Percentiles rank a stretch among this genome's conserved stretches.
These are phyloP conservation scores for Chirona hameri DNA, from an alignment of 2,888 invertebrate species.

Conservation along the genomic window DNA sequence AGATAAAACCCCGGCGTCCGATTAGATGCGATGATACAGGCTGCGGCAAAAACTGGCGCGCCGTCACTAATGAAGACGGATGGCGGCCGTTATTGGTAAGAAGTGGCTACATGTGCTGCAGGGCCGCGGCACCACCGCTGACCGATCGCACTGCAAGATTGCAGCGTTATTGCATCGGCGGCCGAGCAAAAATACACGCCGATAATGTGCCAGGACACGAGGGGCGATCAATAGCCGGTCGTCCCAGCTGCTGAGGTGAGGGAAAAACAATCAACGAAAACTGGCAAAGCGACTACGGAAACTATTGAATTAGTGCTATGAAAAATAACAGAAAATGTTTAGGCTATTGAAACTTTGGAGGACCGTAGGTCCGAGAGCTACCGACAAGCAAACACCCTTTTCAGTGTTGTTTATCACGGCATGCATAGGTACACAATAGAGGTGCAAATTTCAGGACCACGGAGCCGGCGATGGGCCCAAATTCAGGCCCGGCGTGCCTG, in stretches of 20 bases:
- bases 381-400: no score
- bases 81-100: background rate
- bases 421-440: no score
- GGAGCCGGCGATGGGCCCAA: no score
- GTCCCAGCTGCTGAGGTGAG: background rate
- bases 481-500: no score
- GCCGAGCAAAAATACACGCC: background rate
- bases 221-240: background rate
- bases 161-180: background rate
- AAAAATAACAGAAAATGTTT: no score
- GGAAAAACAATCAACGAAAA: no score
- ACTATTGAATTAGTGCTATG: no score
- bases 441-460: no score
- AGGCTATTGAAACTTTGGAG: no score
- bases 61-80: conserved; percentile 14
- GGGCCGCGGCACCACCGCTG: background rate
- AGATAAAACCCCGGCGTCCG: background rate
- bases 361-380: no score
- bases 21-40: conserved; percentile 9
- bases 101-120: background rate
- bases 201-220: background rate
- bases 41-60: background rate
- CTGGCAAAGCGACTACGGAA: no score
- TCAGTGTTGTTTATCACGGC: no score
- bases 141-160: conserved; percentile 13